Percentiles rank a stretch among this genome's conserved stretches.
Evolutionary conservation across 2,888 invertebrate species (phyloP).

Genomic region (Heliothis peltigera): DNA sequence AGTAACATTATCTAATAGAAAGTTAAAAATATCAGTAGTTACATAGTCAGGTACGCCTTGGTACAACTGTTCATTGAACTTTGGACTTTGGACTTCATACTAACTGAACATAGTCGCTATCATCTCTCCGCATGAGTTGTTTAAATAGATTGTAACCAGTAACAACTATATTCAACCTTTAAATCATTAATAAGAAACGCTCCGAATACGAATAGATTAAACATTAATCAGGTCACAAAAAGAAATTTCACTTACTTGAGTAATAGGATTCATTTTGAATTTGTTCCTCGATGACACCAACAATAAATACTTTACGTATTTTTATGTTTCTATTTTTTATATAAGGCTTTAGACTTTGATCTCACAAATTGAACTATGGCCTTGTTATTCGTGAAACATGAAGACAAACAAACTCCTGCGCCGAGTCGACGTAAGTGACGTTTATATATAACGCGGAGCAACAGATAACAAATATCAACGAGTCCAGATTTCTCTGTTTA

Average conservation of each 20-base stretch:
- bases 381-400: slow-evolving; percentile 39
- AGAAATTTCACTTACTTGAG: slow-evolving; percentile 70
- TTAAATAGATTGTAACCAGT: not conserved
- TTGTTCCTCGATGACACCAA: slow-evolving; percentile 1
- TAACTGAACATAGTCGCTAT: not conserved
- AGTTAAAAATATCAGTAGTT: slow-evolving; percentile 17
- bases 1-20: not conserved
- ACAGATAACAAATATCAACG: slow-evolving; percentile 44
- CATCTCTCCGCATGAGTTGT: slow-evolving; percentile 8
- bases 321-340: slow-evolving; percentile 1
- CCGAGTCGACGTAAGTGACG: slow-evolving; percentile 41
- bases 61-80: slow-evolving; percentile 56
- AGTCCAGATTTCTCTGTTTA: not conserved
- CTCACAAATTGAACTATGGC: slow-evolving; percentile 46
- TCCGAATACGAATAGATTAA: not conserved
- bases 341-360: slow-evolving; percentile 47
- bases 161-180: not conserved
- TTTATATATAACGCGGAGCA: slow-evolving; percentile 37
- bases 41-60: slow-evolving; percentile 10
- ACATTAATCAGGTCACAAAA: not conserved
- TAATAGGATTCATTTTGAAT: slow-evolving; percentile 75
- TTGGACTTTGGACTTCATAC: slow-evolving; percentile 62
- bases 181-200: no score
- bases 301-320: slow-evolving; percentile 10
- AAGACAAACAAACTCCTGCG: slow-evolving; percentile 60